Evolutionary conservation across 2,797 vertebrate genomes (phyloP).

Genomic region (Eulemur coronatus): DNA sequence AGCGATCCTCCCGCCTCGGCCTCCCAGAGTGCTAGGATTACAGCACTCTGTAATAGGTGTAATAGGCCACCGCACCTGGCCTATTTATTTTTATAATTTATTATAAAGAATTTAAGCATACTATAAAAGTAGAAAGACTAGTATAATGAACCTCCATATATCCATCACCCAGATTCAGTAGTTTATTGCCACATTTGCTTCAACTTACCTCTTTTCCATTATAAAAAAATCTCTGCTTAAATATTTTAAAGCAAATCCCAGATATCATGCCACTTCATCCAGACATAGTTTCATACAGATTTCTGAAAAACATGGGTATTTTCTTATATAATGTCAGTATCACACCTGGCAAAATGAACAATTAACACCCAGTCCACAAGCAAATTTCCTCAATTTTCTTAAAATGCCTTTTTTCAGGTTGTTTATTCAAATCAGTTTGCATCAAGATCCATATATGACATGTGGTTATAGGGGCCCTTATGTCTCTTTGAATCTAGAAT

Average conservation of each 20-base stretch:
- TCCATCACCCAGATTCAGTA: not conserved
- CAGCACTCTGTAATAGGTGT: too few relatives aligned
- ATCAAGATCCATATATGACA: not conserved
- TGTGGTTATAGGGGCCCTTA: not conserved
- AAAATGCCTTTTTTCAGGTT: not conserved
- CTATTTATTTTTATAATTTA: not conserved
- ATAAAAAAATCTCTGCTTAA: not conserved
- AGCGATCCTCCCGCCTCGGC: too few relatives aligned
- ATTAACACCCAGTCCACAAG: not conserved
- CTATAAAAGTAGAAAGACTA: not conserved
- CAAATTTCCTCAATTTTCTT: not conserved
- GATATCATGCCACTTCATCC: not conserved
- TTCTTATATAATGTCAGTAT: not conserved
- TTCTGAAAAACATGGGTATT: not conserved
- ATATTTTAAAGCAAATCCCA: conserved; percentile 33
- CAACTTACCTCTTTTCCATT: not conserved
- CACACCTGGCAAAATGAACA: not conserved
- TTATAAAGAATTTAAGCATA: conserved; percentile 31
- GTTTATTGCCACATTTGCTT: not conserved
- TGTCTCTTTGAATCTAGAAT: not conserved
- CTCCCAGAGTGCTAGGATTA: too few relatives aligned
- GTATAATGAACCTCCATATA: not conserved
- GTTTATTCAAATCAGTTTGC: not conserved
- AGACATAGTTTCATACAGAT: not conserved
- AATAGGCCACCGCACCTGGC: too few relatives aligned